Evolutionary conservation across 2,113 vertebrate genomes (phyloP), one percentile per base, ranked within the genome.

Genomic region (Pseudorhombus dupliciocellatus): DNA sequence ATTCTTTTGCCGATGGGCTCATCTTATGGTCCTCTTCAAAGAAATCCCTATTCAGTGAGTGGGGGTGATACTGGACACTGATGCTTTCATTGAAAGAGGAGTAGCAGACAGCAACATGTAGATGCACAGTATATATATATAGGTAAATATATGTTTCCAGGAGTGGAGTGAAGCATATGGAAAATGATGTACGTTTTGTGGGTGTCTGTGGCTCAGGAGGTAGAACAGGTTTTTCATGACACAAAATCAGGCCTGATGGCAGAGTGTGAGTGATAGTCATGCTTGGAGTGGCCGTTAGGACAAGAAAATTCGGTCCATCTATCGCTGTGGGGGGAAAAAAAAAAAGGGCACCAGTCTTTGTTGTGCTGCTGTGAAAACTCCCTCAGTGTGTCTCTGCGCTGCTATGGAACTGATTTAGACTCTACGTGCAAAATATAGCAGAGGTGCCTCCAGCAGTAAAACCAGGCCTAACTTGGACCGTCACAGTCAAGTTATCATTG

Each of bases 401-500:
- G 79, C 68, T 61, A 61, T 84, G 61, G 68, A 53, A 71, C 80
- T 51, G 69, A 74, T 76, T 66, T 75, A 77, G 71, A 75, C 55
- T 62, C 31, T 50, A 66, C 77, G 81, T 80, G 75, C 31, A 78
- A 82, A 84, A 72, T 87, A 85, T 79, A 80, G 74, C 65, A 72
- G 69, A 61, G 54, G 56, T 80, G 66, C 58, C 74, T 81, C 25
- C 54, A 77, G 79, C 74, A 73, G 62, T 50, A 60, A 74, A 79
- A 73, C 67, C 67, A 73, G 81, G 67, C 83, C 85, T 86, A 77
- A 84, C 79, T 83, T 73, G 77, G 73, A 70, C 77, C 70, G 76
- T 88, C 84, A 78, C 70, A 83, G 52, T 75, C 66, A 20, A 66
- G 44, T 46, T 66, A 48, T 71, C 81, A 71, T 46, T 66, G 70